Base-by-base conservation (phyloP, 2,888 invertebrate species). In the Hemaris fuciformis region DNA sequence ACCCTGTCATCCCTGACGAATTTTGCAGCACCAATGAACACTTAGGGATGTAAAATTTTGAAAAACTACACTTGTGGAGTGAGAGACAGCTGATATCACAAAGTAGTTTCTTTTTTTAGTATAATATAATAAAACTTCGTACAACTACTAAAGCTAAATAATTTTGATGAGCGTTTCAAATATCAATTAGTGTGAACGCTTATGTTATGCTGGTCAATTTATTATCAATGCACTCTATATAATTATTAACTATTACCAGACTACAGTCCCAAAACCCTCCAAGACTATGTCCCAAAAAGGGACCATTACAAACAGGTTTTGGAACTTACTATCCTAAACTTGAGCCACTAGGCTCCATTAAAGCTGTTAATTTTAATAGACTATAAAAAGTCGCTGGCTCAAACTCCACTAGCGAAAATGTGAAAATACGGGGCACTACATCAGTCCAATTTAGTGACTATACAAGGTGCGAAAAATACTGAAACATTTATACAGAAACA, bases 1-100 rank as follows among this genome's bases (percentile, higher is more conserved):
- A 89, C 89, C 89, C 89, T 87, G 87, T 87, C 80, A 69, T 67
- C 81, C 80, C 77, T 76, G 72, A 78, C 72, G 38, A 83, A 82
- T 83, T 84, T 83, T 71, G 82, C 81, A 90, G 88, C 90, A 89
- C 88, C 90, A 81, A 80, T 85, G 81, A 85, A 89, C 87, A 89
- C 88, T 81, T 81, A 76, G 74, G 74, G 74, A 77, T 73, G 71
- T 75, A 77, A 68, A 70, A 67, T 72, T 79, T 78, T 67, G 71
- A 76, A 78, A 60, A 59, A 27, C 58, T 53, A 41, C 34, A 41
- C 38, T 23, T 38, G 57, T 41, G 38, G n/a, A 8, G 3, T n/a
- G 2, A 3, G 57, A 5, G 27, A 10, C 53, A 23, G 45, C 13
- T 20, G 4, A 13, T 22, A 45, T 20, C 20, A 20, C 45, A 22